Percentiles rank a stretch among this genome's conserved stretches.
phyloP scores from a whole-genome alignment of 2,113 vertebrate genomes.

The Strix uralensis region DNA sequence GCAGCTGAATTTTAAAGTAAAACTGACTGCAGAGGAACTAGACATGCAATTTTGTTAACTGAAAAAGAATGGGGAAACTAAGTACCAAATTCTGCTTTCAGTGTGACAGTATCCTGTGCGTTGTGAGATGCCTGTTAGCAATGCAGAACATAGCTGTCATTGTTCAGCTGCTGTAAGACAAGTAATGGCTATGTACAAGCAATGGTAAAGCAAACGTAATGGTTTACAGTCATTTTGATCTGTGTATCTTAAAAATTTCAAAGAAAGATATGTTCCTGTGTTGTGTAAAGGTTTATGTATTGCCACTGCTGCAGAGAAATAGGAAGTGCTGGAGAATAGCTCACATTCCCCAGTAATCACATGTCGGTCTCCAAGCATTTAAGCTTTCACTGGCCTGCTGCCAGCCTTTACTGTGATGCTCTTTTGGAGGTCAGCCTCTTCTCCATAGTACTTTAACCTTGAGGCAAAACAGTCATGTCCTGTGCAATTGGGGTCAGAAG shows the following conservation, averaged over 20 bases:
- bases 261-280: background rate
- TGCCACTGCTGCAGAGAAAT: background rate
- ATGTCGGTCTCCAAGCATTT: background rate
- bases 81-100: background rate
- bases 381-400: background rate
- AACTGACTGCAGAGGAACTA: background rate
- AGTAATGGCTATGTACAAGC: background rate
- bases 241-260: background rate
- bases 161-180: background rate
- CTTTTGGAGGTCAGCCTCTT: constrained; percentile 8
- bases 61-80: background rate
- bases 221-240: background rate
- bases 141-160: background rate
- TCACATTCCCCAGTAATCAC: constrained; percentile 3
- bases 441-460: constrained; percentile 19
- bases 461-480: background rate
- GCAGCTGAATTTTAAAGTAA: constrained; percentile 43
- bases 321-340: constrained; percentile 29
- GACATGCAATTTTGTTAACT: background rate
- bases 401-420: constrained; percentile 16
- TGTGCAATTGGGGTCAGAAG: constrained; percentile 18
- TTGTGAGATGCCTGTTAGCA: background rate
- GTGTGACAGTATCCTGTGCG: background rate
- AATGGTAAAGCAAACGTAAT: background rate
- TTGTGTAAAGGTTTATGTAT: background rate